Evolutionary conservation across 2,888 invertebrate genomes (phyloP).

Genomic region (Aradus depressus): DNA sequence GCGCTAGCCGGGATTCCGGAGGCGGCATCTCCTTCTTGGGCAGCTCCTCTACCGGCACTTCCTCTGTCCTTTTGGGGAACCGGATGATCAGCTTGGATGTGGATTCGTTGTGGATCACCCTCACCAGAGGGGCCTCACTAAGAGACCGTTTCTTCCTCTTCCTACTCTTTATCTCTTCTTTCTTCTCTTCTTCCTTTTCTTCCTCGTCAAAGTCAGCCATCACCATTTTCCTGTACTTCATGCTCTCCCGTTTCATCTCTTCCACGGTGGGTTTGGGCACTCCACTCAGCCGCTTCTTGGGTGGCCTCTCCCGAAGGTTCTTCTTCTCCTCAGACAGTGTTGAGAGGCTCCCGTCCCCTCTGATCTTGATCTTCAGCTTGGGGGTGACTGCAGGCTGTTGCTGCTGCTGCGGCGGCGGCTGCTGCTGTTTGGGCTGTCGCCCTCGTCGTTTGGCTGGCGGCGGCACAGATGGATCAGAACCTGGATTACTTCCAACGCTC

Average conservation of each 20-base stretch:
- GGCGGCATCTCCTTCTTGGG: slow-evolving; percentile 33
- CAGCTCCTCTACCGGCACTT: slow-evolving; percentile 30
- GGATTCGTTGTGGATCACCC: slow-evolving; percentile 45
- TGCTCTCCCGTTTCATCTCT: slow-evolving; percentile 69
- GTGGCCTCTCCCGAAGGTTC: slow-evolving; percentile 48
- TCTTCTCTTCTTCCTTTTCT: slow-evolving; percentile 34
- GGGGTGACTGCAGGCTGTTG: slow-evolving; percentile 17
- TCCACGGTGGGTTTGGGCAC: slow-evolving; percentile 58
- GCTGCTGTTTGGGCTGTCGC: slow-evolving; percentile 34
- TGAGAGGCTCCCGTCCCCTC: slow-evolving; percentile 44
- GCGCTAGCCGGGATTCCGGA: slow-evolving; percentile 28
- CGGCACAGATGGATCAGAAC: slow-evolving; percentile 11
- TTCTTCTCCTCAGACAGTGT: slow-evolving; percentile 37
- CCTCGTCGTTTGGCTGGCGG: slow-evolving; percentile 33
- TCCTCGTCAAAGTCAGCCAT: slow-evolving; percentile 66
- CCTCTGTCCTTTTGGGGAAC: slow-evolving; percentile 46
- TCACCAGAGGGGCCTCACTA: slow-evolving; percentile 36
- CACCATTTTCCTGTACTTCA: slow-evolving; percentile 73
- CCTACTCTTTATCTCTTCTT: slow-evolving; percentile 36
- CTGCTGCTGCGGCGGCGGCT: slow-evolving; percentile 5
- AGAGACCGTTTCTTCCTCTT: slow-evolving; percentile 34
- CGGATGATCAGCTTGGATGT: slow-evolving; percentile 65
- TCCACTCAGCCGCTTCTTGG: slow-evolving; percentile 61
- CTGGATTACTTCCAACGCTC: slow-evolving; percentile 38
- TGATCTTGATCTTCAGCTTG: slow-evolving; percentile 65